Base-by-base conservation (phyloP, 2,113 vertebrate species). In the Megaleporinus macrocephalus region DNA sequence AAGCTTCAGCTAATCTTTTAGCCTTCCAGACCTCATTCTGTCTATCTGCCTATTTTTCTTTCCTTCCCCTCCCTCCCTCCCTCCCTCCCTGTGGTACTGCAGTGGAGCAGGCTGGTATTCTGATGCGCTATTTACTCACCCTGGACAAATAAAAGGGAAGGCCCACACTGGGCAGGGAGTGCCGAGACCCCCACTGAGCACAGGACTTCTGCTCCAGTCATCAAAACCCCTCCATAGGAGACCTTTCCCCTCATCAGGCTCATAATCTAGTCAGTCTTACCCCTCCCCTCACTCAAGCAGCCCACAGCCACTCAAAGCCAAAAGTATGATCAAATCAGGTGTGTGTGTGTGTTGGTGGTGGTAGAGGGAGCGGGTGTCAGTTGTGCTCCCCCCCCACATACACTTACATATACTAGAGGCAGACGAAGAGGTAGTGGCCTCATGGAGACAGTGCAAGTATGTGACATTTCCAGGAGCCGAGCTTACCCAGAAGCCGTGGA, bases 381-480 rank as follows among this genome's bases (percentile, higher is more conserved):
- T 81, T 82, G 6, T 30, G 59, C 76, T 68, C 20, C 72, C 61
- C 61, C 30, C 44, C 73, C 66, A 66, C 51, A 81, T 20, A 59
- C 36, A 44, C 16, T 3, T 36, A 68, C 22, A 30, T 24, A 73
- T 24, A 11, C n/a, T 4, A 14, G 29, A 22, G 51, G 51, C 33
- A 55, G 55, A 59, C 1, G 18, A 44, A 76, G 49, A 59, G 53
- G 84, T 89, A 87, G 89, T 84, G 82, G 84, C 83, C 36, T 91
- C 89, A 91, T 57, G 76, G 90, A 93, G 89, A 89, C 87, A 62
- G 82, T 82, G 75, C 27, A 89, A 89, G 85, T 91, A 90, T 90
- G 90, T 93, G 91, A 91, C 90, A 92, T 91, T 93, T 92, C 87
- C 87, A 85, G 89, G 90, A 88, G 76, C 71, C 73, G 75, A 85